These are phyloP conservation scores for Aegithalos caudatus DNA, from an alignment of 2,113 vertebrate genomes.

Conservation along the genomic window DNA sequence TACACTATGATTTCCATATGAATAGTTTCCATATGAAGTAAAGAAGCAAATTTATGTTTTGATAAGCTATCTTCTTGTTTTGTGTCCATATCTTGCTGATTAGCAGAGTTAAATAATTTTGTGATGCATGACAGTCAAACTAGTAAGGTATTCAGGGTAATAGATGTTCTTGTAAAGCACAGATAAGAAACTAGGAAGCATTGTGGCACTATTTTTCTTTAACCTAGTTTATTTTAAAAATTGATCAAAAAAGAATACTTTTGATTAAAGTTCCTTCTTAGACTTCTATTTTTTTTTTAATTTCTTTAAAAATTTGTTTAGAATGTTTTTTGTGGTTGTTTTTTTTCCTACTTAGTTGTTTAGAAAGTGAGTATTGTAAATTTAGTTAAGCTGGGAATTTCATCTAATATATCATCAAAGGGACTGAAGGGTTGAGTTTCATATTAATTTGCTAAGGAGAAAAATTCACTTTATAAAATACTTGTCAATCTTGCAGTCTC, in stretches of 20 bases:
- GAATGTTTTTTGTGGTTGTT: background rate
- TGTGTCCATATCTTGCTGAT: background rate
- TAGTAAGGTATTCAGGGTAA: background rate
- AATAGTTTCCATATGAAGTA: background rate
- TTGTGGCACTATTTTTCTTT: background rate
- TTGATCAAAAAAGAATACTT: background rate
- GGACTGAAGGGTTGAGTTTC: background rate
- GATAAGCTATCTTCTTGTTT: background rate
- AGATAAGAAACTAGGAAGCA: background rate
- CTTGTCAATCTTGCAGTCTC: background rate
- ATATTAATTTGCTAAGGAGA: background rate
- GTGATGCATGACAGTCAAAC: background rate
- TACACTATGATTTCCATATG: background rate
- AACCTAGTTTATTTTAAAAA: background rate
- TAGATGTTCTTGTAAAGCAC: background rate
- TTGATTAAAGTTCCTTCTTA: background rate
- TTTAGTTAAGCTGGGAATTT: background rate
- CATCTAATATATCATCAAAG: background rate
- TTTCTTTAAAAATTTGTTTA: background rate
- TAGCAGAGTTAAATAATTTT: background rate
- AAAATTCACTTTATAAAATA: background rate
- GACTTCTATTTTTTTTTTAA: background rate
- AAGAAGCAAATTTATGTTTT: background rate
- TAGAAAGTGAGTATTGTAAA: background rate
- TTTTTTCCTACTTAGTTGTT: background rate